A percentile compares a stretch with the other conserved stretches of the same genome.
Evolutionary conservation across 2,113 vertebrate genomes (phyloP).

Genomic region (Speoplatyrhinus poulsoni): DNA sequence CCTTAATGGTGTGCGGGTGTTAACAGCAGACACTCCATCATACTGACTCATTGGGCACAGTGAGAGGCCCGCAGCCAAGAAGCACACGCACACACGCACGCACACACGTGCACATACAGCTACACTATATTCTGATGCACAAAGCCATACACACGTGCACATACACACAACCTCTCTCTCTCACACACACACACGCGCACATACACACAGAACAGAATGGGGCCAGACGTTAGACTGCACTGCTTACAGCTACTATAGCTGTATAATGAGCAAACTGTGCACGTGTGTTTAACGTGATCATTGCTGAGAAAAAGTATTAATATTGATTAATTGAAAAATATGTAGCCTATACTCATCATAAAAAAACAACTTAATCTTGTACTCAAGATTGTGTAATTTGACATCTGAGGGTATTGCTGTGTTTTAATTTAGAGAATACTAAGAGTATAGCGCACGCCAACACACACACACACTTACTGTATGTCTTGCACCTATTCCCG

Average conservation of each 20-base stretch:
- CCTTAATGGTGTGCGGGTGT: slow-evolving; percentile 32
- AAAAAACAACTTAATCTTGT: no score
- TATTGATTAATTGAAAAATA: no score
- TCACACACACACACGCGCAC: slow-evolving; percentile 2
- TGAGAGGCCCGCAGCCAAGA: neutral
- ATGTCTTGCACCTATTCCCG: slow-evolving; percentile 46
- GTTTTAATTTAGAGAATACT: no score
- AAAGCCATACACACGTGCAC: slow-evolving; percentile 12
- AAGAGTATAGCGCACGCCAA: no score
- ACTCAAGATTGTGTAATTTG: no score
- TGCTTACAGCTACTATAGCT: slow-evolving; percentile 19
- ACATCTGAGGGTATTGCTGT: no score
- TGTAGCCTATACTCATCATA: no score
- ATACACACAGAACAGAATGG: slow-evolving; percentile 48
- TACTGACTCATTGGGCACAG: slow-evolving; percentile 59
- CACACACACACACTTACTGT: slow-evolving; percentile 8
- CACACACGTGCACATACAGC: slow-evolving; percentile 6
- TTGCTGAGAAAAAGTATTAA: neutral
- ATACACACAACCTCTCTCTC: neutral
- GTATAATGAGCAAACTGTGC: slow-evolving; percentile 3
- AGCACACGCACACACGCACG: neutral
- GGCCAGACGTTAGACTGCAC: slow-evolving; percentile 31
- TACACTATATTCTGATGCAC: slow-evolving; percentile 27
- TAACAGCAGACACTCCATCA: slow-evolving; percentile 40
- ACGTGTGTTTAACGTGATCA: neutral